Base-by-base conservation (phyloP, 2,888 invertebrate genomes). In the Sminthurides aquaticus region DNA sequence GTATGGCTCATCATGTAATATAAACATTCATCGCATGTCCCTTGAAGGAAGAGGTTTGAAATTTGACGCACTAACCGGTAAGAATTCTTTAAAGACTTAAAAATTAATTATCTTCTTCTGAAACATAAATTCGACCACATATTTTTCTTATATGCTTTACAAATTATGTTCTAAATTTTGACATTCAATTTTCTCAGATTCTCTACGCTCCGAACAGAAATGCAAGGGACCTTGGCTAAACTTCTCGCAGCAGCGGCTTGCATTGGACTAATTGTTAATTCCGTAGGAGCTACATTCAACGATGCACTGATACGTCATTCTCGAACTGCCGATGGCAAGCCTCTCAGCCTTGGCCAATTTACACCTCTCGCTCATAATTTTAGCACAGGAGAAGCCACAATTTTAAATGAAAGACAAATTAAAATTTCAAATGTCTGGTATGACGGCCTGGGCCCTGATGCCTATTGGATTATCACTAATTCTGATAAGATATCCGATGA, bases 381-480 rank as follows among this genome's bases (percentile, higher is more conserved):
- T 52, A 20, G 20, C 52, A 22, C 5, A 5, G 22, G 20, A 20
- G 52, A 52, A 15, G 22, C 5, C 52, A 15, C 22, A 8, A 49
- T 71, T 15, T 57, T 69, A 64, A 57, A 63, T 56, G 67, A 67
- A 1, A 67, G 65, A 28, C 64, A 67, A 26, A 52, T 71, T 29
- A 55, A 64, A 54, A 69, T 71, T 28, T 22, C 59, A 2, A 64
- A 68, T 43, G 65, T 71, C 28, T 55, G 55, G 27, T 71, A 60
- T 25, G 52, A 60, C 26, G 60, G 60, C 24, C 22, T 34, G 18
- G 60, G 60, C 1, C 66, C 66, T 34, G 68, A 66, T 11, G 68
- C 65, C 0, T 69, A 68, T 67, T 71, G 69, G 52, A 67, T 69
- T 57, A 59, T 71, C 3, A 69, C 67, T 1, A 68, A 65, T 18